Percentiles rank a stretch among this genome's conserved stretches.
Evolutionary conservation across 2,888 invertebrate species (phyloP).

Genomic region (Xiphydria camelus): DNA sequence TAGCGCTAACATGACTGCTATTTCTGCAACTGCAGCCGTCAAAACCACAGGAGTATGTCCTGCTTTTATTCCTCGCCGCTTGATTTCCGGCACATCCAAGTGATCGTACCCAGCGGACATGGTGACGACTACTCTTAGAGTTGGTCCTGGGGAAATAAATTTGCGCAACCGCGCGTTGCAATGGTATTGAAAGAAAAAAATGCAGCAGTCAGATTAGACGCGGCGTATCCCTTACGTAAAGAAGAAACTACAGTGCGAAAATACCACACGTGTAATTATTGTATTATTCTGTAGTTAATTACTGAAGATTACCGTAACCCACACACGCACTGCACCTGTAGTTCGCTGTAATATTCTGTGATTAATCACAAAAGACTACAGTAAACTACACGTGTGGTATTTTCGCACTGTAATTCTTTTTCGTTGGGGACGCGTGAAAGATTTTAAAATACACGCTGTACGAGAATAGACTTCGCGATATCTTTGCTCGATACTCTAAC

Average conservation of each 20-base stretch:
- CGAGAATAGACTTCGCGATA: neutral
- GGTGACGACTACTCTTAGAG: slow-evolving; percentile 75
- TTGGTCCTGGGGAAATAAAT: too few species aligned
- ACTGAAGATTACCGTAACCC: too few species aligned
- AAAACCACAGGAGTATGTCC: slow-evolving; percentile 81
- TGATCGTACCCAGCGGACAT: slow-evolving; percentile 89
- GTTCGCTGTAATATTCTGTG: too few species aligned
- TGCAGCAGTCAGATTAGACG: too few species aligned
- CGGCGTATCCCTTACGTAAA: too few species aligned
- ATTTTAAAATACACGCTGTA: neutral
- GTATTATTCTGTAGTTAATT: too few species aligned
- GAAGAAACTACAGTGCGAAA: too few species aligned
- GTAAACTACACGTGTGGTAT: too few species aligned
- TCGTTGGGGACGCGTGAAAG: neutral
- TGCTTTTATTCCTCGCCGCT: slow-evolving; percentile 71
- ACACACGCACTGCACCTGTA: too few species aligned
- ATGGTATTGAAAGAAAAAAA: neutral
- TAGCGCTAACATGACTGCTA: slow-evolving; percentile 76
- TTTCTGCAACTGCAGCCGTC: slow-evolving; percentile 79
- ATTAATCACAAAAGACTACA: too few species aligned
- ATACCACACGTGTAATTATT: too few species aligned
- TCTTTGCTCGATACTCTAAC: neutral
- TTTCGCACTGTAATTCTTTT: too few species aligned
- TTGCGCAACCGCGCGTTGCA: neutral
- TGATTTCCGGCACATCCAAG: slow-evolving; percentile 74